Conservation (phyloP, 2,888 invertebrate species). For the Apotomis capreana region DNA sequence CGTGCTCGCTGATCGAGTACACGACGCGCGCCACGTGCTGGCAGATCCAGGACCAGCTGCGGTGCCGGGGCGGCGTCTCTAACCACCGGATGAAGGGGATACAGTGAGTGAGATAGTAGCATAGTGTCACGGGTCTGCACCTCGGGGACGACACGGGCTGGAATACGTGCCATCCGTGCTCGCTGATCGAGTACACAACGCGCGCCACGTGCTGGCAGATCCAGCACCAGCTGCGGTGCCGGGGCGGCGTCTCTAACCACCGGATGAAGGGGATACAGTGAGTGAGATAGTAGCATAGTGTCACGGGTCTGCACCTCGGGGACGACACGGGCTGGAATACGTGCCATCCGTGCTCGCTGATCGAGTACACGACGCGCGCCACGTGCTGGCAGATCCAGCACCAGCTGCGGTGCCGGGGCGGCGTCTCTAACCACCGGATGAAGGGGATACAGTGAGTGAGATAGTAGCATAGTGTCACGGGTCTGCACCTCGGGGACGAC, state of each 20-base stretch:
- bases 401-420: conserved; percentile 56
- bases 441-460: conserved; percentile 58
- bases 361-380: conserved; percentile 55
- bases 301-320: too few species aligned
- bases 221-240: conserved; percentile 57
- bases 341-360: conserved; percentile 57
- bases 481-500: conserved; percentile 52
- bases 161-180: conserved; percentile 54
- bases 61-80: conserved; percentile 62
- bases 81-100: conserved; percentile 59
- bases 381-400: conserved; percentile 55
- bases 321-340: conserved; percentile 49
- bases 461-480: conserved; percentile 33
- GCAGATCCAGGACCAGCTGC: conserved; percentile 51
- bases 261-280: conserved; percentile 65
- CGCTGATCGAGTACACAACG: conserved; percentile 55
- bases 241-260: conserved; percentile 58
- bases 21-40: conserved; percentile 55
- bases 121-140: conserved; percentile 56
- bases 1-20: conserved; percentile 62
- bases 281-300: conserved; percentile 40
- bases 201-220: too few species aligned
- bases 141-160: conserved; percentile 54
- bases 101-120: conserved; percentile 54
- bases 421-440: too few species aligned